These are phyloP conservation scores for Bactericera cockerelli DNA, from an alignment of 1,140 invertebrate species.

Conservation along the genomic window DNA sequence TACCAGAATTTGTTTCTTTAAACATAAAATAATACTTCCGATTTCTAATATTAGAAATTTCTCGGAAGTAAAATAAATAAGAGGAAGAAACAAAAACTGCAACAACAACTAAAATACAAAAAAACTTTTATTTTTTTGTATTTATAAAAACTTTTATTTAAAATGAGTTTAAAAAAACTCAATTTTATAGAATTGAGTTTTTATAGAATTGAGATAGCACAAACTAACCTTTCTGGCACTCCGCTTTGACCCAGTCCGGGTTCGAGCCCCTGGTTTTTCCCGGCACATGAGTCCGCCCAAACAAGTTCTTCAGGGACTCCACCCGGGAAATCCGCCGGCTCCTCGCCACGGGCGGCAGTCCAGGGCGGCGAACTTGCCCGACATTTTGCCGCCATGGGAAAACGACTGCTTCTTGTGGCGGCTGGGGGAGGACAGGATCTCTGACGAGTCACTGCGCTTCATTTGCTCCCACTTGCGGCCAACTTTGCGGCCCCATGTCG, in stretches of 20 bases:
- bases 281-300: conserved; percentile 22
- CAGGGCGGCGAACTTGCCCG: conserved; percentile 5
- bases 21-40: too few relatives aligned
- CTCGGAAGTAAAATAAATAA: too few relatives aligned
- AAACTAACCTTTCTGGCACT: conserved; percentile 24
- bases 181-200: too few relatives aligned
- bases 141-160: too few relatives aligned
- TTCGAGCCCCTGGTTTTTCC: conserved; percentile 8
- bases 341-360: conserved; percentile 19
- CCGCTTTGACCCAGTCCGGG: conserved; percentile 25
- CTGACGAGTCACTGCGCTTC: conserved; percentile 39
- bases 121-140: too few relatives aligned
- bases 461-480: conserved; percentile 44
- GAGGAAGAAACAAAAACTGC: too few relatives aligned
- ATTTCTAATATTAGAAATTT: too few relatives aligned
- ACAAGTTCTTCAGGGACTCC: conserved; percentile 39
- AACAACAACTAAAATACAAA: too few relatives aligned
- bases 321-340: conserved; percentile 37
- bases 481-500: conserved; percentile 47
- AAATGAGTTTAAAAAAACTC: too few relatives aligned
- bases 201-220: too few relatives aligned
- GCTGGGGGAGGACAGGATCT: conserved; percentile 33
- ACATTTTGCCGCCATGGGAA: conserved; percentile 10
- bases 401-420: conserved; percentile 27
- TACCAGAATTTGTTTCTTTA: too few relatives aligned